Percentiles rank a stretch among this genome's conserved stretches.
Evolutionary conservation across 2,888 invertebrate species (phyloP).

Genomic region (Tricholauxania praeusta): DNA sequence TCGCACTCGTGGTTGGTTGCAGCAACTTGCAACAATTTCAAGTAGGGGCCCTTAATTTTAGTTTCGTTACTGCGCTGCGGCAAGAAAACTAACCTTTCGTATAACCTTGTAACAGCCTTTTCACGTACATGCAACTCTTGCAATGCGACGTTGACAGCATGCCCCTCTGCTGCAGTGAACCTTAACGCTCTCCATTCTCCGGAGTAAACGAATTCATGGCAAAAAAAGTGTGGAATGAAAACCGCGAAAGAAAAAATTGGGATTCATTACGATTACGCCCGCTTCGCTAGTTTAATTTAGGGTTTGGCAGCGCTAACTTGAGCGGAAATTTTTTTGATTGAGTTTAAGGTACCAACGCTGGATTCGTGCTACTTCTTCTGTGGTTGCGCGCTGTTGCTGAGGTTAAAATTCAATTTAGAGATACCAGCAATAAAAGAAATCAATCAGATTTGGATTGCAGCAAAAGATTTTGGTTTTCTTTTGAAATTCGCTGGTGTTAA

Average conservation of each 20-base stretch:
- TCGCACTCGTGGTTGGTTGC: constrained; percentile 6
- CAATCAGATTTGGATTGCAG: constrained; percentile 8
- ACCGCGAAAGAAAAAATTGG: constrained; percentile 10
- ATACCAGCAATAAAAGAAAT: constrained; percentile 14
- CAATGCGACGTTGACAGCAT: not conserved
- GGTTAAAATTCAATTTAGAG: constrained; percentile 31
- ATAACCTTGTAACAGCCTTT: constrained; percentile 8
- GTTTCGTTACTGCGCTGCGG: not conserved
- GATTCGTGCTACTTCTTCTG: not conserved
- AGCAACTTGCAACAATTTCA: not conserved
- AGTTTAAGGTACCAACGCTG: constrained; percentile 3
- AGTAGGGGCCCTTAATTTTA: constrained; percentile 22
- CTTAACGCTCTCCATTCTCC: constrained; percentile 2
- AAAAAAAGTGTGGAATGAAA: not conserved
- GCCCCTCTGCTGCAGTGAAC: not conserved
- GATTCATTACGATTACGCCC: not conserved
- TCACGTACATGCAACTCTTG: not conserved
- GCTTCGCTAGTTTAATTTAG: constrained; percentile 24
- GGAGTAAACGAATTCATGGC: not conserved
- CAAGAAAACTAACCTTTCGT: constrained; percentile 8
- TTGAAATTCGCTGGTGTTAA: constrained; percentile 20
- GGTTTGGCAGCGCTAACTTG: constrained; percentile 14
- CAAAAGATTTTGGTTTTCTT: not conserved
- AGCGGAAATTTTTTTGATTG: constrained; percentile 13
- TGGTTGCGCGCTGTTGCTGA: constrained; percentile 2